Evolutionary conservation across 2,888 invertebrate genomes (phyloP).

Genomic region (Quadroppia sp.): DNA sequence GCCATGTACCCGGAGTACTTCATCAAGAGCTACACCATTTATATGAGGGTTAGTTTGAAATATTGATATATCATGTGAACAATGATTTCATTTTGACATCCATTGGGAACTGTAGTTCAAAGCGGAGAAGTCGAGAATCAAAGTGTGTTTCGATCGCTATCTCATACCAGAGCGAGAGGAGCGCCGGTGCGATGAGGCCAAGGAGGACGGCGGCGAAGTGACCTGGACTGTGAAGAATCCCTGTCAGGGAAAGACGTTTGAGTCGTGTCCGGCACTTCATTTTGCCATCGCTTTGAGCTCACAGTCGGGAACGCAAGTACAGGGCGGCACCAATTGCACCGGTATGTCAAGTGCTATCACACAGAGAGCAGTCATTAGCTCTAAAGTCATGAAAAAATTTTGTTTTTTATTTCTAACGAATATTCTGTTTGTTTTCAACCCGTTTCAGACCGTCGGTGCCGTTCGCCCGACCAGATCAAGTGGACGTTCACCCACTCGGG

Average conservation of each 20-base stretch:
- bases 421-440: background rate
- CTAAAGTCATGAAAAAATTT: too few species aligned
- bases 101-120: slow-evolving; percentile 42
- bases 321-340: background rate
- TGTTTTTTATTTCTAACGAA: background rate
- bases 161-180: slow-evolving; percentile 33
- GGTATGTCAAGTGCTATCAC: too few species aligned
- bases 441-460: slow-evolving; percentile 37
- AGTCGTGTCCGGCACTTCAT: slow-evolving; percentile 39
- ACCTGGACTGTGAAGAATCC: slow-evolving; percentile 21
- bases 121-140: slow-evolving; percentile 42
- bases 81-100: too few species aligned
- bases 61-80: background rate
- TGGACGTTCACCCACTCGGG: slow-evolving; percentile 41
- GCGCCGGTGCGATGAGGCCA: slow-evolving; percentile 21
- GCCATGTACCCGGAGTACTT: slow-evolving; percentile 47
- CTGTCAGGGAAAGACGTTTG: slow-evolving; percentile 37
- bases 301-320: background rate
- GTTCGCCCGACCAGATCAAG: slow-evolving; percentile 36
- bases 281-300: slow-evolving; percentile 38
- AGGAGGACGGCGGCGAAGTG: slow-evolving; percentile 37
- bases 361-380: too few species aligned
- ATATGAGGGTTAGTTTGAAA: slow-evolving; percentile 41
- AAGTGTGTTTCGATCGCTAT: slow-evolving; percentile 44
- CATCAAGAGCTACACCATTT: slow-evolving; percentile 43